These are phyloP conservation scores for Vannuccia rotundouncinata DNA, from an alignment of 2,888 invertebrate genomes.

Conservation along the genomic window DNA sequence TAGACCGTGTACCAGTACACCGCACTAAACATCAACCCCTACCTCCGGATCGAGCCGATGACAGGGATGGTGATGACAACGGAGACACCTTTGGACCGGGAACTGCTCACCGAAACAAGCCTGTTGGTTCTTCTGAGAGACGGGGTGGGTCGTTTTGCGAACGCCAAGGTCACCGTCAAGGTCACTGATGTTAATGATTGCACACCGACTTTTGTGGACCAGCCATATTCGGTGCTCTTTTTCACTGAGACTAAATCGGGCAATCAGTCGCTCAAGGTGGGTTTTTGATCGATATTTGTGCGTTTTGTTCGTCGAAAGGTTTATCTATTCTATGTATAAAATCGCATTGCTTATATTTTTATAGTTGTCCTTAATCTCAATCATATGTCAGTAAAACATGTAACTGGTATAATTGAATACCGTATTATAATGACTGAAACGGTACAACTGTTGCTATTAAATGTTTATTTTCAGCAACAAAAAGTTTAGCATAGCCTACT, in stretches of 20 bases:
- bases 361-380: no score
- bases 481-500: no score
- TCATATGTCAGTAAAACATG: no score
- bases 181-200: neutral
- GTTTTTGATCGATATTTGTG: no score
- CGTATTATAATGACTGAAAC: no score
- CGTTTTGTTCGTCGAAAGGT: no score
- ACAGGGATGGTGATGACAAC: neutral
- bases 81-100: neutral
- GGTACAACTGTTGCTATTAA: no score
- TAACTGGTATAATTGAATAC: no score
- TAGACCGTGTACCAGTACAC: neutral
- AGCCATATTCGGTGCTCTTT: neutral
- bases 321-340: no score
- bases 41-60: neutral
- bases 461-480: no score
- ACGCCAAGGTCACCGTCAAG: neutral
- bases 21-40: neutral
- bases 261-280: neutral
- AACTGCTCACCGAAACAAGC: neutral
- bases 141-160: neutral
- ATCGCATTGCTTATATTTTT: no score
- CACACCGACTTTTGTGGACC: neutral
- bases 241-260: neutral
- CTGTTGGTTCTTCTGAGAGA: neutral